These are phyloP conservation scores for Thaumatotibia leucotreta DNA, from an alignment of 1,140 invertebrate genomes.

Conservation along the genomic window DNA sequence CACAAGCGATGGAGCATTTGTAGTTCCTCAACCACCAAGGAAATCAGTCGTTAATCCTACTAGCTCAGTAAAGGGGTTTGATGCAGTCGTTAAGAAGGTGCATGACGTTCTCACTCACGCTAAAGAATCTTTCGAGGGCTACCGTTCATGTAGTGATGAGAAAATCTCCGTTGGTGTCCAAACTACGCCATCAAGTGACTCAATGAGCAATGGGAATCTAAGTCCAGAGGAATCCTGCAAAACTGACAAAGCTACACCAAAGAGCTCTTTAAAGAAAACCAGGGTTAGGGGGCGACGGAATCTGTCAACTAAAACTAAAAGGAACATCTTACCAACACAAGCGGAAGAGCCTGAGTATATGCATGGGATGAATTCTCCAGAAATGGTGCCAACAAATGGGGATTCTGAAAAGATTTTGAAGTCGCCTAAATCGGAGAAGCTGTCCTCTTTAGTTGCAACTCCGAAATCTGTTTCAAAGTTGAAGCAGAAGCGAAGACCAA, in stretches of 20 bases:
- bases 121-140: constrained; percentile 45
- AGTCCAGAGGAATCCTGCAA: constrained; percentile 66
- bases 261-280: constrained; percentile 71
- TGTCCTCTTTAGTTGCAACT: constrained; percentile 47
- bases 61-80: constrained; percentile 63
- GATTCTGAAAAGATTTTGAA: constrained; percentile 51
- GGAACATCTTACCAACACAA: constrained; percentile 62
- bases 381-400: constrained; percentile 66
- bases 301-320: constrained; percentile 63
- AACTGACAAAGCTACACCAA: constrained; percentile 66
- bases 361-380: constrained; percentile 72
- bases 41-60: constrained; percentile 59
- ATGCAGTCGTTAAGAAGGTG: constrained; percentile 63
- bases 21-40: constrained; percentile 66
- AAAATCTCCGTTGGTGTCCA: constrained; percentile 62
- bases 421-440: constrained; percentile 58
- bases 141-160: constrained; percentile 49
- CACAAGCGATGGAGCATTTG: constrained; percentile 68
- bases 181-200: constrained; percentile 42
- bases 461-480: constrained; percentile 63
- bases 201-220: constrained; percentile 58
- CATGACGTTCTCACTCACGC: constrained; percentile 67
- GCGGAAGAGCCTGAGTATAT: constrained; percentile 60
- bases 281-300: constrained; percentile 58
- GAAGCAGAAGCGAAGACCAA: constrained; percentile 59